Conservation (phyloP, 2,888 invertebrate species). For the Scaeva pyrastri region DNA sequence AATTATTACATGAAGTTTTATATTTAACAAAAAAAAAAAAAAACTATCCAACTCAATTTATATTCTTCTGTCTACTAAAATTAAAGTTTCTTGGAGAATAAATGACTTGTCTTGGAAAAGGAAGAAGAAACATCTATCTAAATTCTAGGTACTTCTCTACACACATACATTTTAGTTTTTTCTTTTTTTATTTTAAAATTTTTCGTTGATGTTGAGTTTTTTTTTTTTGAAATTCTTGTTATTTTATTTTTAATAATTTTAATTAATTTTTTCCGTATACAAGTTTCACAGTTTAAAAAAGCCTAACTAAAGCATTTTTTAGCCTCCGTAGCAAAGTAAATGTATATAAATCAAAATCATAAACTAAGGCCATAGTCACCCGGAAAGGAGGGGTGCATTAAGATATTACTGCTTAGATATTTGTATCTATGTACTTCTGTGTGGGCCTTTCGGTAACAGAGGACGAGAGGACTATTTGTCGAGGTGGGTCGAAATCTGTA, state of each 20-base stretch:
- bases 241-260: slow-evolving; percentile 26
- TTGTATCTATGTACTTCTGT: no score
- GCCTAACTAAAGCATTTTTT: not conserved
- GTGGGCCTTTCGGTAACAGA: no score
- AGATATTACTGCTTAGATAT: no score
- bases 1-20: slow-evolving; percentile 14
- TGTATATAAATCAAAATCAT: no score
- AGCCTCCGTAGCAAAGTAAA: not conserved
- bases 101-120: slow-evolving; percentile 5
- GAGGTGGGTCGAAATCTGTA: no score
- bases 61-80: not conserved
- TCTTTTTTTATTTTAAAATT: not conserved
- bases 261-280: slow-evolving; percentile 14
- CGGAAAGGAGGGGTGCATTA: no score
- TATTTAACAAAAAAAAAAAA: slow-evolving; percentile 1
- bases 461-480: no score
- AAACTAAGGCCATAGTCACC: no score
- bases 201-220: slow-evolving; percentile 64
- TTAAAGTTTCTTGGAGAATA: not conserved
- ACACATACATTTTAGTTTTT: slow-evolving; percentile 59
- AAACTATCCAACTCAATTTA: not conserved
- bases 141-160: slow-evolving; percentile 45
- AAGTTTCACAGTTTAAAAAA: slow-evolving; percentile 7
- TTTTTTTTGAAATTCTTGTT: slow-evolving; percentile 45
- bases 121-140: slow-evolving; percentile 30